A percentile compares a stretch with the other conserved stretches of the same genome.
Evolutionary conservation across 2,797 vertebrate genomes (phyloP).

Genomic region (Novumbra hubbsi): DNA sequence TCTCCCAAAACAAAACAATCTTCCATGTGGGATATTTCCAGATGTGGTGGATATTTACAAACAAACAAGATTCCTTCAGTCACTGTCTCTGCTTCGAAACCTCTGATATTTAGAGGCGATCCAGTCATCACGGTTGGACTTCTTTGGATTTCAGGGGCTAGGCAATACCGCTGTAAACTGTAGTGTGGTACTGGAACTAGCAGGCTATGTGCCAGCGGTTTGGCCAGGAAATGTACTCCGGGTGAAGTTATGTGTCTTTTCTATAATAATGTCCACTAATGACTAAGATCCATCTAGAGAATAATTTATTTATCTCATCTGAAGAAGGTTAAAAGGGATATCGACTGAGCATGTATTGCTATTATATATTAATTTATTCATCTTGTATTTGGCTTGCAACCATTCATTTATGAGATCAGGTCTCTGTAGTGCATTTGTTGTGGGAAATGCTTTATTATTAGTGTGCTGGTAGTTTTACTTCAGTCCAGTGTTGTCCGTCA

Average conservation of each 20-base stretch:
- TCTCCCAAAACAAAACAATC: constrained; percentile 46
- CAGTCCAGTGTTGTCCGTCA: too few relatives aligned
- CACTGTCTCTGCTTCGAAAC: constrained; percentile 14
- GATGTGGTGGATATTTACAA: constrained; percentile 38
- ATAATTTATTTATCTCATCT: background rate
- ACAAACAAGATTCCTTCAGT: constrained; percentile 1
- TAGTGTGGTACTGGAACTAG: constrained; percentile 45
- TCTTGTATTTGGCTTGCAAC: too few relatives aligned
- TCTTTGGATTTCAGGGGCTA: background rate
- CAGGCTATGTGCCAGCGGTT: constrained; percentile 34
- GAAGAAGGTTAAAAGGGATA: background rate
- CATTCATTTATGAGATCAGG: too few relatives aligned
- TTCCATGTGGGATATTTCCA: constrained; percentile 43
- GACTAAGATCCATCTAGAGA: background rate
- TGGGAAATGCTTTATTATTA: too few relatives aligned
- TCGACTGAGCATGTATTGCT: background rate
- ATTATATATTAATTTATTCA: too few relatives aligned
- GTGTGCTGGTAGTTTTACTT: too few relatives aligned
- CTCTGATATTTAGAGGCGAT: constrained; percentile 13
- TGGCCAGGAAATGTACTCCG: constrained; percentile 63
- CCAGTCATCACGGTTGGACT: constrained; percentile 27
- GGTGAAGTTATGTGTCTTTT: constrained; percentile 53
- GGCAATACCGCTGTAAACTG: constrained; percentile 19
- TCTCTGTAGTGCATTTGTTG: too few relatives aligned
- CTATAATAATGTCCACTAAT: constrained; percentile 20